A percentile compares a stretch with the other conserved stretches of the same genome.
Conservation (phyloP, 2,797 vertebrate species). For the Thunnus albacares region DNA sequence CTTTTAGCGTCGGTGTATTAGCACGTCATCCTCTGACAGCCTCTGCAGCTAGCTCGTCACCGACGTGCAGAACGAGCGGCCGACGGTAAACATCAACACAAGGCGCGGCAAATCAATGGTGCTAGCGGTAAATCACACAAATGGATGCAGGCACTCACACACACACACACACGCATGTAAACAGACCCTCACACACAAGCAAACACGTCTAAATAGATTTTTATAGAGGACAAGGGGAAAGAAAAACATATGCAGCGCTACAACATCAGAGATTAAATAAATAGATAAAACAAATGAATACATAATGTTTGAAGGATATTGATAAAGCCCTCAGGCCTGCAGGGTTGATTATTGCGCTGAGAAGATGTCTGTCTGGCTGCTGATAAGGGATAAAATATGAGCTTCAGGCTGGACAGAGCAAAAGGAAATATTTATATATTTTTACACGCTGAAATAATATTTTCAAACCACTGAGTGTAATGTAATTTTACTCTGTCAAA, state of each 20-base stretch:
- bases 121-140: constrained; percentile 5
- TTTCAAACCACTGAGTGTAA: no score
- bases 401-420: not conserved
- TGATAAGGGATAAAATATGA: constrained; percentile 32
- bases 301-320: not conserved
- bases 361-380: constrained; percentile 36
- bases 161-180: not conserved
- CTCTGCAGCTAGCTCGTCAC: constrained; percentile 28
- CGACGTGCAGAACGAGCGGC: not conserved
- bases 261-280: not conserved
- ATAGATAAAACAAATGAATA: not conserved
- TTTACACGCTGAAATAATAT: not conserved
- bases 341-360: constrained; percentile 17
- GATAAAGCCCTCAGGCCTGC: constrained; percentile 20
- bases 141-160: not conserved
- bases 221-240: not conserved
- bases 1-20: constrained; percentile 42
- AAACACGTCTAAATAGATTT: not conserved
- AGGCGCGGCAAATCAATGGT: not conserved
- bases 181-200: not conserved
- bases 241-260: not conserved
- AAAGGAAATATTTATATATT: not conserved
- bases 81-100: constrained; percentile 4
- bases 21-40: constrained; percentile 16
- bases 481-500: no score